Conservation (phyloP, 2,113 vertebrate genomes). For the Bubo scandiacus region DNA sequence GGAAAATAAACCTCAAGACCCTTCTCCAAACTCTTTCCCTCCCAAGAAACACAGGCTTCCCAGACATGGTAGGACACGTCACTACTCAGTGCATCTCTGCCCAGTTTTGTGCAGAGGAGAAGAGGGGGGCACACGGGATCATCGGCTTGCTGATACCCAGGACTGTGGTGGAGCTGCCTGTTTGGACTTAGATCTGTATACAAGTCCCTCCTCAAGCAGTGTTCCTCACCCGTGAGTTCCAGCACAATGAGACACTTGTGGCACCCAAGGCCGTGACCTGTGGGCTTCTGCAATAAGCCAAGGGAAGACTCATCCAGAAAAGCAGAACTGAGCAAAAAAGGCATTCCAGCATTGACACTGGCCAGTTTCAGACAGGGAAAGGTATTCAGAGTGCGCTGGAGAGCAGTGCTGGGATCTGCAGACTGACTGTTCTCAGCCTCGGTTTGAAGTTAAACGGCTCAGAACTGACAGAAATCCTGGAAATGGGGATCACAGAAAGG, state of each 20-base stretch:
- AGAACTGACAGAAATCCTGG: neutral
- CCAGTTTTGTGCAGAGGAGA: neutral
- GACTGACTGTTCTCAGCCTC: neutral
- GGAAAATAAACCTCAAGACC: neutral
- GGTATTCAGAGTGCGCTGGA: neutral
- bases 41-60: neutral
- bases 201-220: neutral
- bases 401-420: neutral
- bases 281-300: neutral
- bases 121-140: neutral
- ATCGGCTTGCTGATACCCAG: neutral
- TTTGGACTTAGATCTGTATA: neutral
- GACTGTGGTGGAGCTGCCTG: neutral
- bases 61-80: neutral
- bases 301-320: neutral
- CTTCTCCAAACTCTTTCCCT: neutral
- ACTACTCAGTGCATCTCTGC: neutral
- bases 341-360: neutral
- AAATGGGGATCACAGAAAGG: neutral
- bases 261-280: neutral
- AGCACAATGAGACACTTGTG: neutral
- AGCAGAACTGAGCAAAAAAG: neutral
- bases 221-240: neutral
- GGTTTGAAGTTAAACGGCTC: neutral
- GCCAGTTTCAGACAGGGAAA: neutral